A percentile compares a stretch with the other conserved stretches of the same genome.
Conservation (phyloP, 2,113 vertebrate species). For the Phyllostomus hastatus region DNA sequence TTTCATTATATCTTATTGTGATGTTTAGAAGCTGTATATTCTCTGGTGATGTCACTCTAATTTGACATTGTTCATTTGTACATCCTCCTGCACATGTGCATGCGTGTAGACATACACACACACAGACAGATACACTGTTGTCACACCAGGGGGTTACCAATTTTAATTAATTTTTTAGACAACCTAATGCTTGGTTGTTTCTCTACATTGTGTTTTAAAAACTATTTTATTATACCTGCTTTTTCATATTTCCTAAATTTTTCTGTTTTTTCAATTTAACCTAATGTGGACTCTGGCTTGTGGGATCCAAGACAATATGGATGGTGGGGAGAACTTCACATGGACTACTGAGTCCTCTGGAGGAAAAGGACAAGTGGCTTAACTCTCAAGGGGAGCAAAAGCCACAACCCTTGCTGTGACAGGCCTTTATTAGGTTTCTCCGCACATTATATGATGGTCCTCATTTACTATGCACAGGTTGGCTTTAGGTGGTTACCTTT, state of each 20-base stretch:
- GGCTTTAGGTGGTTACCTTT: no score
- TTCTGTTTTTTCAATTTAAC: background rate
- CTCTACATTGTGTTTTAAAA: background rate
- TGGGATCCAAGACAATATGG: no score
- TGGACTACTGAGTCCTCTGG: no score
- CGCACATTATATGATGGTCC: no score
- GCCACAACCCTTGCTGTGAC: no score
- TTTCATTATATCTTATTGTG: background rate
- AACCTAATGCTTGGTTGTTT: background rate
- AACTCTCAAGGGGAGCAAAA: no score
- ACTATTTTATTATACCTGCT: background rate
- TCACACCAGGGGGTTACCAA: background rate
- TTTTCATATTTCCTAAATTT: background rate
- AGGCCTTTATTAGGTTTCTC: no score
- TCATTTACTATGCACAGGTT: no score
- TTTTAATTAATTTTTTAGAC: slow-evolving; percentile 1
- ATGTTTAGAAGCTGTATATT: background rate
- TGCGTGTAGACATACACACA: background rate
- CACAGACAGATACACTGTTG: background rate
- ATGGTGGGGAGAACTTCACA: no score
- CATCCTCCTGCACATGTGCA: background rate
- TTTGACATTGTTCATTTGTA: background rate
- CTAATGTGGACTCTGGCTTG: no score
- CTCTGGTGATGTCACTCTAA: background rate
- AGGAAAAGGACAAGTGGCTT: no score